Conservation (phyloP, 2,888 invertebrate genomes). For the Agriopis leucophaearia region DNA sequence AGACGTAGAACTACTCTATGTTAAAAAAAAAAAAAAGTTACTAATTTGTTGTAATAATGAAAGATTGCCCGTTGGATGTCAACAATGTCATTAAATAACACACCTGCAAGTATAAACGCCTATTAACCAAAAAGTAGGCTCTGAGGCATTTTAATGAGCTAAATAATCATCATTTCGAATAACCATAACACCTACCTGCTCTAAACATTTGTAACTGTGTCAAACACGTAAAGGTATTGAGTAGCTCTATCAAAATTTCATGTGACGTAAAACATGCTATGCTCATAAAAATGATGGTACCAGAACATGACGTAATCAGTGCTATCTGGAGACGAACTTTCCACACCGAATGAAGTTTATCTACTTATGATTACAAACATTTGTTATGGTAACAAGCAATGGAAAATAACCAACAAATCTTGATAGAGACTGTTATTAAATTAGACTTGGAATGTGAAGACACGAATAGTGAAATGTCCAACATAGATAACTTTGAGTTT, state of each 20-base stretch:
- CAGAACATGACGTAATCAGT: slow-evolving; percentile 12
- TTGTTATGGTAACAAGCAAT: slow-evolving; percentile 7
- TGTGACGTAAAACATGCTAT: neutral
- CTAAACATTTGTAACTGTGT: slow-evolving; percentile 14
- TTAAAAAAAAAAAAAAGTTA: no score
- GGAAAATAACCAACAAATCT: neutral
- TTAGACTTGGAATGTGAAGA: neutral
- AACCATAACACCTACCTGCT: neutral
- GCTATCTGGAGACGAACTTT: slow-evolving; percentile 2
- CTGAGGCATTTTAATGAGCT: neutral
- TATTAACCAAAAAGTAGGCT: no score
- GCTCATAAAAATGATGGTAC: slow-evolving; percentile 12
- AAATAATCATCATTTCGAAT: neutral
- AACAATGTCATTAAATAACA: no score
- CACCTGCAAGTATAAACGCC: neutral
- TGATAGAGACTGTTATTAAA: neutral
- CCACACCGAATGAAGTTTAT: neutral
- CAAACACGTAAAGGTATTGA: slow-evolving; percentile 14
- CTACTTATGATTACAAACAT: slow-evolving; percentile 4
- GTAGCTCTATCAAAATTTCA: slow-evolving; percentile 23
- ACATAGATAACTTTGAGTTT: neutral
- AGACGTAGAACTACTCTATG: no score
- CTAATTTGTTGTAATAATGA: no score
- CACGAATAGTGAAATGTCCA: neutral
- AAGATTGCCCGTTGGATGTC: no score